Evolutionary conservation across 2,888 invertebrate species (phyloP).

Genomic region (Pachliopta kotzebuea): DNA sequence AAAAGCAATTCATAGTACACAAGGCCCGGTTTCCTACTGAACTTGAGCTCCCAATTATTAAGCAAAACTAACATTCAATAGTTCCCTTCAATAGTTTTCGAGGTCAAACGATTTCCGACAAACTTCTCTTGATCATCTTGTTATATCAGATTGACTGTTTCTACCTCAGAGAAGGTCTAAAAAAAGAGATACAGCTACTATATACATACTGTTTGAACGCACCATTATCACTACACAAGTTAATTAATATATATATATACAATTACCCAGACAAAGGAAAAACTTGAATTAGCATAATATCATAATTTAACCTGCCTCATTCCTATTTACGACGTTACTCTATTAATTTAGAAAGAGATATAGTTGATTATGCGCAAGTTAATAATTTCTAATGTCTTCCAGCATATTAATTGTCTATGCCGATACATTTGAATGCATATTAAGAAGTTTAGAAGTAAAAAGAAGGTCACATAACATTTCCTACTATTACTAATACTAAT

Average conservation of each 20-base stretch:
- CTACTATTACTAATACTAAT: too few species aligned
- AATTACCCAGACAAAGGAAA: conserved; percentile 9
- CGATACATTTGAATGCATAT: conserved; percentile 19
- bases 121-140: too few species aligned
- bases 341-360: conserved; percentile 27
- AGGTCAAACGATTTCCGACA: too few species aligned
- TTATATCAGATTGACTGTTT: too few species aligned
- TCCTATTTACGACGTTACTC: conserved; percentile 19
- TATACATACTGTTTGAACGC: too few species aligned
- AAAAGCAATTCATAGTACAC: too few species aligned
- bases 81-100: too few species aligned
- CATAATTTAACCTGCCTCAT: conserved; percentile 11
- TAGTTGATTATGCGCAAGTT: conserved; percentile 22
- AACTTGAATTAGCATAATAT: conserved; percentile 13
- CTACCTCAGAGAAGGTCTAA: too few species aligned
- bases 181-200: too few species aligned
- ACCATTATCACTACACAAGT: neutral
- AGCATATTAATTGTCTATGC: conserved; percentile 27
- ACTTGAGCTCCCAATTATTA: too few species aligned
- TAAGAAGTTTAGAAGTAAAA: conserved; percentile 17
- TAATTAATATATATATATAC: neutral
- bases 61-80: too few species aligned
- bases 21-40: too few species aligned
- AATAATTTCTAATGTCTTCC: conserved; percentile 28
- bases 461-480: conserved; percentile 13